Percentiles rank a stretch among this genome's conserved stretches.
Conservation (phyloP, 2,113 vertebrate species). For the Xenopus tropicalis region DNA sequence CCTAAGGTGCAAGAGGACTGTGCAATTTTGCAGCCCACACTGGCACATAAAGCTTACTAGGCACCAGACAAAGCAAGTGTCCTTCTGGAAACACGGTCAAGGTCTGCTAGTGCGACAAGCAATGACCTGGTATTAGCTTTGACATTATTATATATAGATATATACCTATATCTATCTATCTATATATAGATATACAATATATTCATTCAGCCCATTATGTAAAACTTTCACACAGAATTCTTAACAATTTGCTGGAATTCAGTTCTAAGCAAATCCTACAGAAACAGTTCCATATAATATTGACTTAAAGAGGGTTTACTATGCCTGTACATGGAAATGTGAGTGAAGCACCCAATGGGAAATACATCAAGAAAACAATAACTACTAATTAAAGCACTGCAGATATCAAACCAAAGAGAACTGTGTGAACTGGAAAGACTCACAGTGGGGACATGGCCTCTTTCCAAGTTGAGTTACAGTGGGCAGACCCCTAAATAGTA, state of each 20-base stretch:
- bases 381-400: constrained; percentile 18
- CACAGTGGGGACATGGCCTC: constrained; percentile 39
- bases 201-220: background rate
- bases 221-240: no score
- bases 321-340: constrained; percentile 16
- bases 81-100: background rate
- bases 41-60: background rate
- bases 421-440: constrained; percentile 5
- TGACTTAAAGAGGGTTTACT: constrained; percentile 26
- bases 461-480: constrained; percentile 30
- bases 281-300: constrained; percentile 1
- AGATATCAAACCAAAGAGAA: constrained; percentile 6
- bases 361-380: constrained; percentile 15
- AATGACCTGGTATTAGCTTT: no score
- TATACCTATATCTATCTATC: no score
- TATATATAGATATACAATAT: no score
- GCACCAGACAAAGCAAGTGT: background rate
- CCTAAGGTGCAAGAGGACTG: background rate
- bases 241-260: background rate
- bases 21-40: background rate
- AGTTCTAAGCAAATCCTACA: background rate
- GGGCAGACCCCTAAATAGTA: constrained; percentile 48
- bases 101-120: constrained; percentile 4
- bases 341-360: constrained; percentile 4
- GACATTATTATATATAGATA: no score